Percentiles rank a stretch among this genome's conserved stretches.
These are phyloP conservation scores for Cyphomyrus plagiostoma DNA, from an alignment of 2,113 vertebrate genomes.

Conservation along the genomic window DNA sequence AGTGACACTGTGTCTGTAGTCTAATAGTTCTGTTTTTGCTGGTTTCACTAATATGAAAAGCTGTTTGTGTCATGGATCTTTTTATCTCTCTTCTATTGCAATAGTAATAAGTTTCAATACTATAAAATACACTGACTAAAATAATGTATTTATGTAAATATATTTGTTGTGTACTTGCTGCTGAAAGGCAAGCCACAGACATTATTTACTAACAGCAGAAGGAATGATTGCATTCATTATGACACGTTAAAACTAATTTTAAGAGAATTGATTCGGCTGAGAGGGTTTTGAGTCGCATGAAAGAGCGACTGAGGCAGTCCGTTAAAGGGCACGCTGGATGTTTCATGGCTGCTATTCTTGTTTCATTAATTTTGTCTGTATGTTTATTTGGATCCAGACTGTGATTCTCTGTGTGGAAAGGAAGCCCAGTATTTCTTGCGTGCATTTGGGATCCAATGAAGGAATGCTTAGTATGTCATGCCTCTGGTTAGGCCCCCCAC, in stretches of 20 bases:
- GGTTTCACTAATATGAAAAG: neutral
- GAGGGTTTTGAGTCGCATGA: slow-evolving; percentile 16
- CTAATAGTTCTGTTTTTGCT: neutral
- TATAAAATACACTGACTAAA: neutral
- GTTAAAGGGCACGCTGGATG: slow-evolving; percentile 15
- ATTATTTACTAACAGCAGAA: neutral
- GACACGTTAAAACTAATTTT: neutral
- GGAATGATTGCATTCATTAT: neutral
- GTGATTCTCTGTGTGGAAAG: slow-evolving; percentile 28
- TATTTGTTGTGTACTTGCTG: neutral
- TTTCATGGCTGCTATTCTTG: neutral
- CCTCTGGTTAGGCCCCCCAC: slow-evolving; percentile 51
- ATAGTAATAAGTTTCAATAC: neutral
- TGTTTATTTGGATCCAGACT: slow-evolving; percentile 4
- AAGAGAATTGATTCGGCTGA: slow-evolving; percentile 30
- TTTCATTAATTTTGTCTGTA: neutral
- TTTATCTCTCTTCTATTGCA: neutral
- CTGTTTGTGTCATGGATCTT: neutral
- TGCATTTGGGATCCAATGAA: slow-evolving; percentile 49
- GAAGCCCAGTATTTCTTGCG: slow-evolving; percentile 57
- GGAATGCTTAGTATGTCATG: slow-evolving; percentile 59
- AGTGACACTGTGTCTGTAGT: neutral
- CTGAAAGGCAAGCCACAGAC: neutral
- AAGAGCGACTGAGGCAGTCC: neutral
- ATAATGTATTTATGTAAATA: neutral